These are phyloP conservation scores for Corythoichthys intestinalis DNA, from an alignment of 2,113 vertebrate species.

Conservation along the genomic window DNA sequence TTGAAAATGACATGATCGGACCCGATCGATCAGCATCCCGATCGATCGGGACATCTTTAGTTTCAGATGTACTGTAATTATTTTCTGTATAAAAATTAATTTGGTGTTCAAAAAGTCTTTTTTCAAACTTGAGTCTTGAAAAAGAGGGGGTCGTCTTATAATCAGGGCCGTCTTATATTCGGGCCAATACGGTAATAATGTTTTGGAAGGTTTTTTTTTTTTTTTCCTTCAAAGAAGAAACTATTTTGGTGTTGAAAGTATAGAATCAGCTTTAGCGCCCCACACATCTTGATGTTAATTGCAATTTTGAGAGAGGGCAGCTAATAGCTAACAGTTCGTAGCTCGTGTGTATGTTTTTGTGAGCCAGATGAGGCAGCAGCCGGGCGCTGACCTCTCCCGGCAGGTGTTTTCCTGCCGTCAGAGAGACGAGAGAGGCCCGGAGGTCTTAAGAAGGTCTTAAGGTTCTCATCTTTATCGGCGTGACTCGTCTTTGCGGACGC, in stretches of 20 bases:
- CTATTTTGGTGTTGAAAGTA: neutral
- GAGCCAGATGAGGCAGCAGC: slow-evolving; percentile 52
- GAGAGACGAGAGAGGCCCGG: slow-evolving; percentile 14
- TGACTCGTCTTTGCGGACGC: slow-evolving; percentile 26
- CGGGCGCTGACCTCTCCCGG: slow-evolving; percentile 47
- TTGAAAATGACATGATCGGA: too few species aligned
- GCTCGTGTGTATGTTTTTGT: slow-evolving; percentile 32
- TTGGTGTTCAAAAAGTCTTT: too few species aligned
- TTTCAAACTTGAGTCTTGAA: too few species aligned
- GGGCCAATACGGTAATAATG: too few species aligned
- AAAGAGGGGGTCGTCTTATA: too few species aligned
- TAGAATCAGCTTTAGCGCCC: neutral
- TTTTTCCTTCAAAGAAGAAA: too few species aligned
- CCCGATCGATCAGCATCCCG: too few species aligned
- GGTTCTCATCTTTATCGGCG: slow-evolving; percentile 30
- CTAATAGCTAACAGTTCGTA: slow-evolving; percentile 35
- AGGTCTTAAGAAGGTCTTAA: slow-evolving; percentile 25
- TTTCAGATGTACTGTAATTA: too few species aligned
- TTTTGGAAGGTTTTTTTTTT: too few species aligned
- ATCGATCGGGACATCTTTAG: too few species aligned
- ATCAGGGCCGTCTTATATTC: too few species aligned
- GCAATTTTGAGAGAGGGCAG: slow-evolving; percentile 32
- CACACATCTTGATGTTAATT: slow-evolving; percentile 11
- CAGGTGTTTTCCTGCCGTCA: slow-evolving; percentile 40
- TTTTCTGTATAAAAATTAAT: too few species aligned